Conservation (phyloP, 2,888 invertebrate genomes). For the Physocephala rufipes region DNA sequence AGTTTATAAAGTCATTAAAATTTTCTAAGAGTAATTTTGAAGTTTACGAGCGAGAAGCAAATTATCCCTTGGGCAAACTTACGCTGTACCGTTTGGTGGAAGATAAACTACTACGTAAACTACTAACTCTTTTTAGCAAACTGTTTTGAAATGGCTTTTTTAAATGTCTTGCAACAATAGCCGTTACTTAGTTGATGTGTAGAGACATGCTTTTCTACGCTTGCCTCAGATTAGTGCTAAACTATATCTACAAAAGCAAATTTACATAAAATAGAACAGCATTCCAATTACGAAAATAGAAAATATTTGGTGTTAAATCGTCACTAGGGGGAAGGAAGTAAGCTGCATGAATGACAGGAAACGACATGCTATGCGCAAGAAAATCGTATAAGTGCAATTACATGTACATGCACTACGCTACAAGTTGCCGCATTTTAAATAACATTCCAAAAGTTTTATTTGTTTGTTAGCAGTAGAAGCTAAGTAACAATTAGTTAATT, state of each 20-base stretch:
- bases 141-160: background rate
- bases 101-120: too few relatives aligned
- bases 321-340: too few relatives aligned
- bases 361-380: background rate
- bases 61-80: too few relatives aligned
- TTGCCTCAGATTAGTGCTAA: background rate
- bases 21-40: too few relatives aligned
- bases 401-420: background rate
- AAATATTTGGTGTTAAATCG: too few relatives aligned
- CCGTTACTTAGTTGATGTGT: constrained; percentile 3
- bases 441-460: constrained; percentile 18
- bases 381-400: too few relatives aligned
- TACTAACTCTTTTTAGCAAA: too few relatives aligned
- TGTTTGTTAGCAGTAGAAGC: constrained; percentile 7
- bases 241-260: constrained; percentile 19
- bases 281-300: background rate
- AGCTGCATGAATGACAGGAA: background rate
- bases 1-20: too few relatives aligned
- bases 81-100: too few relatives aligned
- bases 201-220: background rate
- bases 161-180: background rate
- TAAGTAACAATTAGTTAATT: constrained; percentile 27
- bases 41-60: too few relatives aligned
- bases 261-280: background rate
- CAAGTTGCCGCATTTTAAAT: background rate